Percentiles rank a stretch among this genome's conserved stretches.
phyloP scores from a whole-genome alignment of 2,113 vertebrate species.

The Hydrochoerus hydrochaeris region DNA sequence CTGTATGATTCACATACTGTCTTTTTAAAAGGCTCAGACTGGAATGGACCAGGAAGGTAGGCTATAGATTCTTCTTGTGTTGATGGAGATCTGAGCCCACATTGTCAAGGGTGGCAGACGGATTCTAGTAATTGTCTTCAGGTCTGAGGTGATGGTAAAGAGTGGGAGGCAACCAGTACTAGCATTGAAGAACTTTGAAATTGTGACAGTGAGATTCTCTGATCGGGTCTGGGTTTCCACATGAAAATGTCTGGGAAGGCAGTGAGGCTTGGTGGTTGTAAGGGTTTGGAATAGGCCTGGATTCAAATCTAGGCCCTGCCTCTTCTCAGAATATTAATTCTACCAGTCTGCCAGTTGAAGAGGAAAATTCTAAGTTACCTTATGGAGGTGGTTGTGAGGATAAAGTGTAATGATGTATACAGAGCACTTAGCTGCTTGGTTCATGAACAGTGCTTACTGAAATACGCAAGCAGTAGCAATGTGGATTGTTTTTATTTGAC shows the following conservation, averaged over 20 bases:
- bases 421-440: background rate
- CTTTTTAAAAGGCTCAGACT: constrained; percentile 25
- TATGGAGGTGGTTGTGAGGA: background rate
- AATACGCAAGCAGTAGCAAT: background rate
- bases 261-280: background rate
- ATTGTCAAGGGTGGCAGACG: background rate
- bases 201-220: background rate
- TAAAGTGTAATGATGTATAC: background rate
- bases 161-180: background rate
- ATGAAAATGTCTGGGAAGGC: background rate
- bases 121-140: background rate
- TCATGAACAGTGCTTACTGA: background rate
- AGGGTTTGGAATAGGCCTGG: background rate
- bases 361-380: background rate
- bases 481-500: background rate
- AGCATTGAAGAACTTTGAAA: background rate
- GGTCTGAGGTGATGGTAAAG: background rate
- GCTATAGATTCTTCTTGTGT: background rate
- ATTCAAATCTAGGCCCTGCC: background rate
- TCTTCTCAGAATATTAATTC: background rate
- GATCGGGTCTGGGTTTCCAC: background rate
- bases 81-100: background rate
- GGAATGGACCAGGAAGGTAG: background rate
- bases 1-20: background rate
- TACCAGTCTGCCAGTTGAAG: background rate